phyloP scores from a whole-genome alignment of 2,888 invertebrate species.

The Mythimna vitellina region DNA sequence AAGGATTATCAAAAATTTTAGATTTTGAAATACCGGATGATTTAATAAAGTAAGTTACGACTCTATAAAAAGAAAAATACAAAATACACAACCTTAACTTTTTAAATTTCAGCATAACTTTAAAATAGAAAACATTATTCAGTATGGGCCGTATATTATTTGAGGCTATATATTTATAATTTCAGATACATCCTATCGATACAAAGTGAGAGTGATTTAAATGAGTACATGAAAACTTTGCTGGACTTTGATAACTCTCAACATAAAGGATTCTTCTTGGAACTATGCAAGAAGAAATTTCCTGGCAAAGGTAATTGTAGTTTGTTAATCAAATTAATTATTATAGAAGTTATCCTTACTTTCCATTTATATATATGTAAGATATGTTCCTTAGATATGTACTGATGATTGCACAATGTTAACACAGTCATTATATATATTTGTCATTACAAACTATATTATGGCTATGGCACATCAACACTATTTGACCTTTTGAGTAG shows the following conservation, averaged over 20 bases:
- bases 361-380: too few species aligned
- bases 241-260: constrained; percentile 92
- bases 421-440: background rate
- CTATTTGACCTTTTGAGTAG: too few species aligned
- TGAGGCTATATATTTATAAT: constrained; percentile 53
- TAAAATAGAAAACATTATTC: background rate
- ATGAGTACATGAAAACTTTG: constrained; percentile 94
- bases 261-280: constrained; percentile 92
- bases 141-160: background rate
- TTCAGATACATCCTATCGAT: constrained; percentile 94
- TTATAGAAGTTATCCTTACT: too few species aligned
- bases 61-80: background rate
- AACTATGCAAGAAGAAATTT: constrained; percentile 90
- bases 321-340: background rate
- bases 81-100: background rate
- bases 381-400: too few species aligned
- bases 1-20: constrained; percentile 92
- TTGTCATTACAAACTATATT: background rate
- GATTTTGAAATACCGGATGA: constrained; percentile 93
- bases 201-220: constrained; percentile 93
- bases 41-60: constrained; percentile 91
- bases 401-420: constrained; percentile 50
- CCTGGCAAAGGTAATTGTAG: constrained; percentile 76
- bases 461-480: too few species aligned
- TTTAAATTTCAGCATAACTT: background rate